Conservation (phyloP, 1,140 invertebrate genomes). For the Drosophila malerkotliana region DNA sequence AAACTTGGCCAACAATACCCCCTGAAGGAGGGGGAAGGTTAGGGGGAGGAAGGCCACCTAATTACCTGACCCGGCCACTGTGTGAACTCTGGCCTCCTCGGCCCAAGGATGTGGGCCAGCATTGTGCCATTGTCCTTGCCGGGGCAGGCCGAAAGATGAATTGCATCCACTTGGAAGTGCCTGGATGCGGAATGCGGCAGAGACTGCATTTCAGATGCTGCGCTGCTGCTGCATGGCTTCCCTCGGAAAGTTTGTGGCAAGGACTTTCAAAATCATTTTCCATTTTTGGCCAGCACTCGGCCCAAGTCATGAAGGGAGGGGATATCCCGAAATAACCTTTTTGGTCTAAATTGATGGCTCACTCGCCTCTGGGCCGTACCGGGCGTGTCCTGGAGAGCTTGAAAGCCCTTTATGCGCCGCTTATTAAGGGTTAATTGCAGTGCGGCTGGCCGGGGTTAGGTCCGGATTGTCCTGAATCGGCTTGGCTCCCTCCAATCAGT, state of each 20-base stretch:
- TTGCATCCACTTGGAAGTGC: not conserved
- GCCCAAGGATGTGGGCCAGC: conserved; percentile 3
- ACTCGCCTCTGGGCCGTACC: not conserved
- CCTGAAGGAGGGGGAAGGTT: not conserved
- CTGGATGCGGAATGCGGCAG: too few species aligned
- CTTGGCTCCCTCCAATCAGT: not conserved
- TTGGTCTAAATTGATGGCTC: not conserved
- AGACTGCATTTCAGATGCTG: not conserved
- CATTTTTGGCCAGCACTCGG: not conserved
- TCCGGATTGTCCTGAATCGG: not conserved
- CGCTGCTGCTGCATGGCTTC: not conserved
- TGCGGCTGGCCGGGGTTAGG: not conserved
- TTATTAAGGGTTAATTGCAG: conserved; percentile 1
- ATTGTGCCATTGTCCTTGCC: not conserved
- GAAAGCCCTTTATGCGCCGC: not conserved
- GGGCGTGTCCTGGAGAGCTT: not conserved
- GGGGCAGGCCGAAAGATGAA: not conserved
- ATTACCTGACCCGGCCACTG: conserved; percentile 28
- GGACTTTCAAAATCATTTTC: not conserved
- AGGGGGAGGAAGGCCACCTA: conserved; percentile 7
- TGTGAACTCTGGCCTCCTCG: conserved; percentile 2
- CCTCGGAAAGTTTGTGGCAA: not conserved
- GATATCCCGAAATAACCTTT: not conserved
- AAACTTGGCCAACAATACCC: conserved; percentile 14
- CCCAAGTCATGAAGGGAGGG: too few species aligned